Base-by-base conservation (phyloP, 2,797 vertebrate genomes). In the Enteromius radiatus region DNA sequence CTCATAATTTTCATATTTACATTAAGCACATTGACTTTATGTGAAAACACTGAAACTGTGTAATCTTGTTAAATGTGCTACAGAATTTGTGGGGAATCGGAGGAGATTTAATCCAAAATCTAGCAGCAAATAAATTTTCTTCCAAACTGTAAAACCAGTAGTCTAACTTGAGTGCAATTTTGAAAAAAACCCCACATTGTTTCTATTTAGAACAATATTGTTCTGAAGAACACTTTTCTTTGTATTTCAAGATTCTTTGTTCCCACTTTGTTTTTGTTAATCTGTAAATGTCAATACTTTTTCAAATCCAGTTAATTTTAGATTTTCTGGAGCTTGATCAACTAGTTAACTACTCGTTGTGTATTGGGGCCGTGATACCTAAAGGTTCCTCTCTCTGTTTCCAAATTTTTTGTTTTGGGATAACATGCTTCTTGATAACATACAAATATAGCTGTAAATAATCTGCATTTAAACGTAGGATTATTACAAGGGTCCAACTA, bases 361-460 rank as follows among this genome's bases (percentile, higher is more conserved):
- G 11, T 26, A 14, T 5, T 59, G 49, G 49, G 17, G 6, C 19
- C 49, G 21, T 52, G 56, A 28, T 26, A 15, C 23, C 4, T 41
- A 41, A 41, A 41, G 9, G 38, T 10, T 38, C 21, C 33, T 49
- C 10, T 47, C 19, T 65, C 43, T 52, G 31, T 36, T 67, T 74
- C 8, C 23, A 47, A 21, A 79, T 17, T n/a, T 47, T 49, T n/a
- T 56, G 36, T 84, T 84, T 47, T 68, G n/a, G 4, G 38, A 33
- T 47, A 56, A 54, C 21, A 45, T 12, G n/a, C 77, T 70, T 15
- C 21, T 10, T 19, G 21, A 23, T 41, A 7, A 54, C n/a, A 47
- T 43, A 68, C 4, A 54, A 17, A 17, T 47, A 56, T 43, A 79
- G 5, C 5, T 41, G n/a, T 6, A 11, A 54, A 61, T 64, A 73